phyloP scores from a whole-genome alignment of 2,797 vertebrate species.

The Parotocinclus haroldoi region DNA sequence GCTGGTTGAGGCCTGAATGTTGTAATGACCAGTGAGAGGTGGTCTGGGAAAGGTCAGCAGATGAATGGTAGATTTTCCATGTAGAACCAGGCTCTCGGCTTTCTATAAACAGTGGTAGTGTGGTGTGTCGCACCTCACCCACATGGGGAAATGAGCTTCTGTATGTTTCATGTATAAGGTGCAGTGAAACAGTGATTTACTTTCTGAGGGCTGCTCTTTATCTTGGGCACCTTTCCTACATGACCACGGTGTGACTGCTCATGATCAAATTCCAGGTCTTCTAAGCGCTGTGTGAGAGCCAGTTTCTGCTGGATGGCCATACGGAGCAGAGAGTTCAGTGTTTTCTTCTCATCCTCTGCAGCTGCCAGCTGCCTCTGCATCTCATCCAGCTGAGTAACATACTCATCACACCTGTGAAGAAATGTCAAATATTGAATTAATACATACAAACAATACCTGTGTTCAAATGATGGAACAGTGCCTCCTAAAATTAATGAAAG shows the following conservation, averaged over 20 bases:
- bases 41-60: too few relatives aligned
- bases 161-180: too few relatives aligned
- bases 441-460: background rate
- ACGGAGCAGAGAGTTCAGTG: constrained; percentile 91
- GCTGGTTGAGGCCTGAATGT: too few relatives aligned
- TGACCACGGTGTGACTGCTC: constrained; percentile 90
- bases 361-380: constrained; percentile 98
- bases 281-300: constrained; percentile 92
- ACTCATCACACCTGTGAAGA: constrained; percentile 88
- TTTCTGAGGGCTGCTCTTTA: constrained; percentile 94
- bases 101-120: too few relatives aligned
- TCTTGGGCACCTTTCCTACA: constrained; percentile 87
- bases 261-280: constrained; percentile 97
- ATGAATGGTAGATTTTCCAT: too few relatives aligned
- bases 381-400: constrained; percentile 93
- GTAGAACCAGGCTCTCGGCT: too few relatives aligned
- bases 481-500: background rate
- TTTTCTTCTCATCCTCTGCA: constrained; percentile 99
- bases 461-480: background rate
- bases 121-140: too few relatives aligned
- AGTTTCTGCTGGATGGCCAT: constrained; percentile 99
- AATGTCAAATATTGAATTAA: background rate
- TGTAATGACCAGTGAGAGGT: too few relatives aligned
- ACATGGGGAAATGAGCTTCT: too few relatives aligned
- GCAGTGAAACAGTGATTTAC: too few relatives aligned